Evolutionary conservation across 2,113 vertebrate genomes (phyloP).

Genomic region (Campylorhamphus procurvoides): DNA sequence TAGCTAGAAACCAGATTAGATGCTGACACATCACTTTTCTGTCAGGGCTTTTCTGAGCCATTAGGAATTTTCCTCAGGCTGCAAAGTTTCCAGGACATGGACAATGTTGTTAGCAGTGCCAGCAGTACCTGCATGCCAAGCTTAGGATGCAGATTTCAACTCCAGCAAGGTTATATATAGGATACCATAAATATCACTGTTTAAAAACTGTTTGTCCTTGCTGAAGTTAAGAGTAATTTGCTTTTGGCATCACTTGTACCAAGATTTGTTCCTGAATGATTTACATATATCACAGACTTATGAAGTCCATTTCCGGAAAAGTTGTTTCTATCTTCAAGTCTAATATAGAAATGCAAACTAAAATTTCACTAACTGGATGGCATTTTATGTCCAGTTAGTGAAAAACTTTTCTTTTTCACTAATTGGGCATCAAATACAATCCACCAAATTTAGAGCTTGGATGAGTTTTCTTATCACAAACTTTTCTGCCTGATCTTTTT

Average conservation of each 20-base stretch:
- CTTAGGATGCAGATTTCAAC: background rate
- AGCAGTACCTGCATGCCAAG: background rate
- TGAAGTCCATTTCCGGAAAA: background rate
- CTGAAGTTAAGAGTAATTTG: background rate
- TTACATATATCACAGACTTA: background rate
- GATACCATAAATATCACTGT: background rate
- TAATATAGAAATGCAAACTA: background rate
- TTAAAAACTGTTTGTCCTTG: background rate
- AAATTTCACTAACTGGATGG: too few species aligned
- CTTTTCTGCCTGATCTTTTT: background rate
- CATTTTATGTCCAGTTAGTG: too few species aligned
- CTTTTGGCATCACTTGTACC: background rate
- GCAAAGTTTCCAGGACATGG: background rate
- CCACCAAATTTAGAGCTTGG: background rate
- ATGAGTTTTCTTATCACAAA: background rate
- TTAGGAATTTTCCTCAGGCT: background rate
- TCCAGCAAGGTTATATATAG: background rate
- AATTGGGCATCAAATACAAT: background rate
- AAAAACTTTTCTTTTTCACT: background rate
- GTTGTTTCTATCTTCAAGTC: background rate
- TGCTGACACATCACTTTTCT: background rate
- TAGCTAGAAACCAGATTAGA: background rate
- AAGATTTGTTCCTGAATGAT: background rate
- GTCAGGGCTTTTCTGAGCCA: background rate
- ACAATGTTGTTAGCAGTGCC: background rate